Conservation (phyloP, 2,797 vertebrate species). For the Gastrophryne carolinensis region DNA sequence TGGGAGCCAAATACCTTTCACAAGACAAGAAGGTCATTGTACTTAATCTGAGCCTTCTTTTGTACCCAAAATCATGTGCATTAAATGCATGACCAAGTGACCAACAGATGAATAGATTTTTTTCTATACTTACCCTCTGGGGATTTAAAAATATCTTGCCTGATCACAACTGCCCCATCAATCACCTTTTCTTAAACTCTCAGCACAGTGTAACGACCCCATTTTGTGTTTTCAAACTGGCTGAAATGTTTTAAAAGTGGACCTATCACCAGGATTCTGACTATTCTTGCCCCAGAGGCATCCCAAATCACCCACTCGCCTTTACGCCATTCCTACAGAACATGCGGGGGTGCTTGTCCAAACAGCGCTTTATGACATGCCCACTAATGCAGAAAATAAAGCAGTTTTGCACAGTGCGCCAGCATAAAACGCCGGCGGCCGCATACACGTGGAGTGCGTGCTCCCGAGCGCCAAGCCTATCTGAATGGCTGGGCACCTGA, state of each 20-base stretch:
- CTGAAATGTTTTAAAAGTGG: neutral
- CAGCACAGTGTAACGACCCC: slow-evolving; percentile 1
- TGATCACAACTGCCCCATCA: neutral
- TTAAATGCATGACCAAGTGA: slow-evolving; percentile 33
- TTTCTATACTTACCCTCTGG: neutral
- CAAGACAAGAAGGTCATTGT: slow-evolving; percentile 33
- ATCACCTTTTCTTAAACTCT: neutral
- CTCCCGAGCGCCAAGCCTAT: too few relatives aligned
- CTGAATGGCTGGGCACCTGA: too few relatives aligned
- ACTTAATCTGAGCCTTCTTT: neutral
- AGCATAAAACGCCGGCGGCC: too few relatives aligned
- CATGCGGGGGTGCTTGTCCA: too few relatives aligned
- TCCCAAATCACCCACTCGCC: too few relatives aligned
- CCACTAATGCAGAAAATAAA: too few relatives aligned
- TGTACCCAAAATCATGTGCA: neutral
- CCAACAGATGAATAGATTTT: slow-evolving; percentile 14
- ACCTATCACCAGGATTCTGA: too few relatives aligned
- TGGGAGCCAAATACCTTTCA: slow-evolving; percentile 11
- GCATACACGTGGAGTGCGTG: too few relatives aligned
- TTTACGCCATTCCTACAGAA: too few relatives aligned
- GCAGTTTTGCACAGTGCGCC: too few relatives aligned
- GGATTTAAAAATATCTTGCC: neutral
- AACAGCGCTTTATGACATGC: too few relatives aligned
- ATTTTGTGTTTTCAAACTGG: neutral
- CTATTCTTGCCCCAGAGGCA: too few relatives aligned